A percentile compares a stretch with the other conserved stretches of the same genome.
Evolutionary conservation across 2,888 invertebrate species (phyloP).

Genomic region (Heliconius aoede): DNA sequence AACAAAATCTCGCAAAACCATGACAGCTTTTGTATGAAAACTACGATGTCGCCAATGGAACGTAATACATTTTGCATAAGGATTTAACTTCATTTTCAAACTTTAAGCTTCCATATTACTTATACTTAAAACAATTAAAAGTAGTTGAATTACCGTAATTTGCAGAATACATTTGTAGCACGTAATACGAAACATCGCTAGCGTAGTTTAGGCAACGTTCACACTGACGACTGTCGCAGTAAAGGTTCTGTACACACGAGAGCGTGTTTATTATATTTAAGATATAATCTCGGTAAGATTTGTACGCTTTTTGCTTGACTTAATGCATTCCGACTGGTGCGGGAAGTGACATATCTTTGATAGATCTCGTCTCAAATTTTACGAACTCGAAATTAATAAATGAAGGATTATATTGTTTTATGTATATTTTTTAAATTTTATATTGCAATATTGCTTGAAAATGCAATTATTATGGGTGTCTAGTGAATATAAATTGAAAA

Average conservation of each 20-base stretch:
- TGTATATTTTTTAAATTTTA: neutral
- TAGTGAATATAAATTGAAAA: neutral
- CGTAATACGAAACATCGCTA: slow-evolving; percentile 36
- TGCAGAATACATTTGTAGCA: slow-evolving; percentile 33
- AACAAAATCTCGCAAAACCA: slow-evolving; percentile 2
- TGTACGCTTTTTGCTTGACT: slow-evolving; percentile 79
- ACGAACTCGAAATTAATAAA: neutral
- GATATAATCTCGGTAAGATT: slow-evolving; percentile 76
- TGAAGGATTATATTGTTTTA: neutral
- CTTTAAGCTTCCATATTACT: slow-evolving; percentile 38
- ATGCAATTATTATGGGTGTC: neutral
- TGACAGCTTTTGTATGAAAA: slow-evolving; percentile 13
- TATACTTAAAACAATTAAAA: slow-evolving; percentile 21
- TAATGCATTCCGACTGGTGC: slow-evolving; percentile 82
- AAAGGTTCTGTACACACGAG: slow-evolving; percentile 45
- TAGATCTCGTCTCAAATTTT: slow-evolving; percentile 27
- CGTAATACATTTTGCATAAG: slow-evolving; percentile 29
- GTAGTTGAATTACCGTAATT: slow-evolving; percentile 33
- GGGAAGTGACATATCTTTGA: slow-evolving; percentile 47
- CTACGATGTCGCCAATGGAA: slow-evolving; percentile 33
- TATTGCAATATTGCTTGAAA: neutral
- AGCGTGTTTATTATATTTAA: slow-evolving; percentile 57
- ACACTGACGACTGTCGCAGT: slow-evolving; percentile 22
- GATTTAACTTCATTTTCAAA: slow-evolving; percentile 26
- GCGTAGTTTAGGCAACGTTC: slow-evolving; percentile 37